Conservation (phyloP, 2,797 vertebrate genomes). For the Scyliorhinus canicula region DNA sequence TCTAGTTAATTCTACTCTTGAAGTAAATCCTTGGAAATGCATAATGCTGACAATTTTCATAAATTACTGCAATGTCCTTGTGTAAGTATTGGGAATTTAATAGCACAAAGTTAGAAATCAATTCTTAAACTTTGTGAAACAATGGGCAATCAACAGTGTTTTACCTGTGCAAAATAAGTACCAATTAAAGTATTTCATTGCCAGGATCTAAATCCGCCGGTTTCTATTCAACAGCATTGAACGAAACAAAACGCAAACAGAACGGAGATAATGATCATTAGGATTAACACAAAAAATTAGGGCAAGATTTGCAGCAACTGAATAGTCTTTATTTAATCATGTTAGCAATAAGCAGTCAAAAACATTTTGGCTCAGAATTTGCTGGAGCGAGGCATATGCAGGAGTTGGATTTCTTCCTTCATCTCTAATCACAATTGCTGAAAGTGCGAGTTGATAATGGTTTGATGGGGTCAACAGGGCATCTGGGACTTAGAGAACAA, state of each 20-base stretch:
- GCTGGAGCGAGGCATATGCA: background rate
- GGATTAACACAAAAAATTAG: background rate
- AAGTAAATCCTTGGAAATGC: background rate
- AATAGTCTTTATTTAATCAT: background rate
- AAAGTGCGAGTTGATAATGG: background rate
- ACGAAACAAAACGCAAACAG: background rate
- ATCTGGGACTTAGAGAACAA: background rate
- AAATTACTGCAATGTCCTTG: background rate
- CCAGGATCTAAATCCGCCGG: background rate
- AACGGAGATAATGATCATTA: background rate
- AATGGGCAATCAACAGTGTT: background rate
- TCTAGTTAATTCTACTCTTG: background rate
- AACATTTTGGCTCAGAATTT: background rate
- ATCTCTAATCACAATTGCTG: background rate
- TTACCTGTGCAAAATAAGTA: background rate
- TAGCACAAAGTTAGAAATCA: background rate
- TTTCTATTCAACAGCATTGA: background rate
- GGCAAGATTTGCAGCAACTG: background rate
- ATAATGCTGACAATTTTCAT: background rate
- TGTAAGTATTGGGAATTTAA: background rate
- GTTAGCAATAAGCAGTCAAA: background rate
- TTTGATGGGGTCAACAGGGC: background rate
- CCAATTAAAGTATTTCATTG: background rate
- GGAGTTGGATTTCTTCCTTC: background rate
- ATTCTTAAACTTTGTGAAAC: background rate